Evolutionary conservation across 2,797 vertebrate genomes (phyloP).

Genomic region (Crenichthys baileyi): DNA sequence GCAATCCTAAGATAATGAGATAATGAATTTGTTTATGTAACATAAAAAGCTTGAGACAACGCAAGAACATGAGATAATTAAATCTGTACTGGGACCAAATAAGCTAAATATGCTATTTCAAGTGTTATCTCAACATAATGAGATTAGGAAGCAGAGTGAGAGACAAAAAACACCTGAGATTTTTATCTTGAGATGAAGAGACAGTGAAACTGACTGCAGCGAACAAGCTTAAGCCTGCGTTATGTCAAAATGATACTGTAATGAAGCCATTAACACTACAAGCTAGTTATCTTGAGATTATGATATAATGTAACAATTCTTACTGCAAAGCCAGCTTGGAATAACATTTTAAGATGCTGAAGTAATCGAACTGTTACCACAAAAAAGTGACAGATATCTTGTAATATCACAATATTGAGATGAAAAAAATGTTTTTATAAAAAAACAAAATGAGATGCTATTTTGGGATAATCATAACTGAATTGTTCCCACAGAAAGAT

Average conservation of each 20-base stretch:
- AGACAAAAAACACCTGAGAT: not conserved
- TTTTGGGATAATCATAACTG: not conserved
- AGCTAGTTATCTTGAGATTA: not conserved
- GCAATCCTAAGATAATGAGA: not conserved
- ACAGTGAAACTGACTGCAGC: not conserved
- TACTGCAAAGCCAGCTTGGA: not conserved
- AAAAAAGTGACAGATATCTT: not conserved
- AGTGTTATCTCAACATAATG: not conserved
- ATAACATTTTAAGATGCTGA: not conserved
- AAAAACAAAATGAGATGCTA: not conserved
- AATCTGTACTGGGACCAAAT: not conserved
- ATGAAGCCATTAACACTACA: no score
- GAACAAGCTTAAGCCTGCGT: not conserved
- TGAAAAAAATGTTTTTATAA: not conserved
- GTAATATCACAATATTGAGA: not conserved
- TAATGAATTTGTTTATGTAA: not conserved
- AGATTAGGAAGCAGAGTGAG: not conserved
- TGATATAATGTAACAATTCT: not conserved
- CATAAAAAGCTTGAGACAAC: not conserved
- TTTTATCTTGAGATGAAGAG: not conserved
- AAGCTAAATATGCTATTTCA: not conserved
- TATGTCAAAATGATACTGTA: no score
- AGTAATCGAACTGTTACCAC: not conserved
- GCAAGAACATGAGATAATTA: not conserved
- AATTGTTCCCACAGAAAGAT: not conserved